Conservation (phyloP, 2,888 invertebrate genomes). For the Nemurella pictetii region DNA sequence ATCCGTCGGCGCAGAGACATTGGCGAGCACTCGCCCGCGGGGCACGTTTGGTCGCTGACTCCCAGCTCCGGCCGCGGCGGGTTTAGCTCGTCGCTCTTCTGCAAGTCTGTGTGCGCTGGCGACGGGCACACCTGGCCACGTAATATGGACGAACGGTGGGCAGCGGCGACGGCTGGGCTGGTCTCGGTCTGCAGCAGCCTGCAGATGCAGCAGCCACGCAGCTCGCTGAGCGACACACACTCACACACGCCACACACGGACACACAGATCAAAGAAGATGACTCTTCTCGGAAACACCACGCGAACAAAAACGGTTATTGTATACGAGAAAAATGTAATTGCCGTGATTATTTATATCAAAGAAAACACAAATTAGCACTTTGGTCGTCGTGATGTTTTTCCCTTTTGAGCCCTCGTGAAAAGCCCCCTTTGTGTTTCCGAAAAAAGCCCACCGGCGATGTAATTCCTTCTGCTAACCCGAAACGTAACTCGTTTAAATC, state of each 20-base stretch:
- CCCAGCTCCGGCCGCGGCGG: too few relatives aligned
- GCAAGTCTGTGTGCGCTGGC: background rate
- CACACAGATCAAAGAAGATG: background rate
- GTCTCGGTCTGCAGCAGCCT: background rate
- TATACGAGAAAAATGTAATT: background rate
- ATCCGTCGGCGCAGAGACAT: conserved; percentile 16
- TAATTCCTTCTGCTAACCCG: background rate
- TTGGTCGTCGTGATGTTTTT: background rate
- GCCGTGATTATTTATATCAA: background rate
- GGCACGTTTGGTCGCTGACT: background rate
- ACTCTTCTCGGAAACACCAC: background rate
- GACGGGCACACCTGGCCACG: conserved; percentile 9
- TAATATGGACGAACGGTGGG: background rate
- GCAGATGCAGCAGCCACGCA: background rate
- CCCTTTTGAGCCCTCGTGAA: background rate
- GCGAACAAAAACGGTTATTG: background rate
- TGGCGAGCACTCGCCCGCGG: conserved; percentile 26
- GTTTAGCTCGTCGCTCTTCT: background rate
- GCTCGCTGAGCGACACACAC: background rate
- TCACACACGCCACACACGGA: background rate
- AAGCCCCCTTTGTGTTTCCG: background rate
- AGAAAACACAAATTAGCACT: background rate
- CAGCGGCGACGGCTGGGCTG: background rate
- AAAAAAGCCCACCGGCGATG: background rate
- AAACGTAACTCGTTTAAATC: background rate